A percentile compares a stretch with the other conserved stretches of the same genome.
Evolutionary conservation across 1,140 invertebrate genomes (phyloP).

Genomic region (Eumaeus atala): DNA sequence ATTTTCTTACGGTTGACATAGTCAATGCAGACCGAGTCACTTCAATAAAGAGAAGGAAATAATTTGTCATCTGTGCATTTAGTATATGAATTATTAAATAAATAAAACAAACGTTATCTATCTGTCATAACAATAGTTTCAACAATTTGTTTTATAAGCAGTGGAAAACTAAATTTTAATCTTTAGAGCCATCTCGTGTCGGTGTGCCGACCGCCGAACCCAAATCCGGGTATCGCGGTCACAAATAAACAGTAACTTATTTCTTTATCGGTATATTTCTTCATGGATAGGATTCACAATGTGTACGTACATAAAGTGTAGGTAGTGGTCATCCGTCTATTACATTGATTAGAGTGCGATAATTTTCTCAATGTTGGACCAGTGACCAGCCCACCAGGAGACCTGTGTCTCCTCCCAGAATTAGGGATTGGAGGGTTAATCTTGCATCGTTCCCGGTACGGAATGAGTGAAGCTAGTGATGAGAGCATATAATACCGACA

Average conservation of each 20-base stretch:
- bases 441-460: no score
- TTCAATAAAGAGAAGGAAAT: no score
- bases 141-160: constrained; percentile 21
- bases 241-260: constrained; percentile 3
- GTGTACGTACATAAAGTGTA: neutral
- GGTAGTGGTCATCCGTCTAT: no score
- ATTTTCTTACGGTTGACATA: no score
- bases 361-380: no score
- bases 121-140: neutral
- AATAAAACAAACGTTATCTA: neutral
- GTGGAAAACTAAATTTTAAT: constrained; percentile 25
- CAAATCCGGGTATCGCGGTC: constrained; percentile 16
- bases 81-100: neutral
- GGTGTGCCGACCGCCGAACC: neutral
- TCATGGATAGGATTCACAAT: neutral
- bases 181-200: constrained; percentile 26
- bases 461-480: no score
- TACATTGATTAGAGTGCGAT: no score
- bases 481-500: no score
- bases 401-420: no score
- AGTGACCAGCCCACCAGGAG: no score
- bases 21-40: no score
- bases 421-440: no score
- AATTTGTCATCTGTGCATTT: neutral
- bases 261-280: neutral